Evolutionary conservation across 2,113 vertebrate genomes (phyloP), one percentile per base, ranked within the genome.

Genomic region (Solea senegalensis): DNA sequence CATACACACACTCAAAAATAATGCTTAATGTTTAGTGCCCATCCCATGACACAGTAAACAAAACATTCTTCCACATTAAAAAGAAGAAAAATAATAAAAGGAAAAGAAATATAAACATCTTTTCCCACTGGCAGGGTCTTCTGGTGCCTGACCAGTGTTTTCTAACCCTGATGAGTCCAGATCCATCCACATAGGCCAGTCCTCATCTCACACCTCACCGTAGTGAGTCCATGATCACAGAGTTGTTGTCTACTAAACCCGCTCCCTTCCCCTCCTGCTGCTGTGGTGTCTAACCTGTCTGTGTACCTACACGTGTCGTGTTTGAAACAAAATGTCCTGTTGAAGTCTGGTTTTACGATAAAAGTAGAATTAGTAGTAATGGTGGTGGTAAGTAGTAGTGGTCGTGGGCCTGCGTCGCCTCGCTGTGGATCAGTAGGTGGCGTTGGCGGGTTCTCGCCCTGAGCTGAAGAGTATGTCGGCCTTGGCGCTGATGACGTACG

Each of bases 401-500:
- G 87, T 88, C 34, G 61, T 73, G 34, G 78, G 84, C 64, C 61
- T 55, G 76, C 39, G 65, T n/a, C 5, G 9, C 34, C 12, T 54
- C 54, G 27, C 64, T 27, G 40, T 34, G 65, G 81, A 27, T 97
- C 93, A 98, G 90, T 97, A 98, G 72, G 95, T 92, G 86, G 95
- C 93, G 0, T 81, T 80, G 55, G 93, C 85, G 0, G 94, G 88
- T 56, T 97, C 96, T 56, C 89, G 91, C 0, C 94, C 86, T 21
- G 84, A 58, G 61, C 93, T 93, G 80, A 99, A 99, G 2, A 99
- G 94, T 1, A 98, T 83, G 1, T 96, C 94, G 0, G 96, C 96
- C 91, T 98, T 98, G 55, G 95, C 93, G 45, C 95, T 98, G 92
- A 98, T 83, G 57, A 95, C 85, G 78, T 97, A 97, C 0, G 96